Conservation (phyloP, 2,113 vertebrate genomes). For the Crypturellus undulatus region DNA sequence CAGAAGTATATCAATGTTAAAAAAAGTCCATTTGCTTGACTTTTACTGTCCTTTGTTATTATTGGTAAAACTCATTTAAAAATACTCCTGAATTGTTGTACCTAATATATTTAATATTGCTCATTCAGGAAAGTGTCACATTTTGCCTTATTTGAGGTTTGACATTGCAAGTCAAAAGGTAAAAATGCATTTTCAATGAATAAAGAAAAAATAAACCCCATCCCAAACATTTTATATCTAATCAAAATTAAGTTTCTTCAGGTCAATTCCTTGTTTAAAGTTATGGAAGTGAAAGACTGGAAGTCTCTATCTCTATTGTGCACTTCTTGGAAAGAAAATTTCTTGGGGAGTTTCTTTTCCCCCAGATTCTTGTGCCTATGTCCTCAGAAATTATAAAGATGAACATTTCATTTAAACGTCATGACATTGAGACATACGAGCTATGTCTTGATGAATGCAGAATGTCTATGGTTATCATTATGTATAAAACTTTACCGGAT, state of each 20-base stretch:
- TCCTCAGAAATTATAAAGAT: background rate
- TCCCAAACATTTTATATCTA: background rate
- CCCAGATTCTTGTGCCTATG: background rate
- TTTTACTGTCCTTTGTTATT: conserved; percentile 24
- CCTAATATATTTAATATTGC: background rate
- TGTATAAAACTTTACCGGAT: background rate
- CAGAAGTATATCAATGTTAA: conserved; percentile 42
- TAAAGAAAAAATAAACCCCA: background rate
- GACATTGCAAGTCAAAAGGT: background rate
- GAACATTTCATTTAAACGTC: background rate
- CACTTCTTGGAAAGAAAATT: background rate
- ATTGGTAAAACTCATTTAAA: background rate
- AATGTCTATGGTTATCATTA: background rate
- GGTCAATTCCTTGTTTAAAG: background rate
- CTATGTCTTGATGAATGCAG: background rate
- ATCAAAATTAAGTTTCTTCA: background rate
- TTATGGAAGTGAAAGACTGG: background rate
- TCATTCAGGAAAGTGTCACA: background rate
- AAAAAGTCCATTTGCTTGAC: conserved; percentile 26
- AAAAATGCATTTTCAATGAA: background rate
- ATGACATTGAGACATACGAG: background rate
- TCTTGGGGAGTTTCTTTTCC: background rate
- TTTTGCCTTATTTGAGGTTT: background rate
- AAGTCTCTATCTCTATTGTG: background rate
- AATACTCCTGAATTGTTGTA: background rate